Percentiles rank a stretch among this genome's conserved stretches.
These are phyloP conservation scores for Peromyscus californicus DNA, from an alignment of 2,113 vertebrate genomes.

Conservation along the genomic window DNA sequence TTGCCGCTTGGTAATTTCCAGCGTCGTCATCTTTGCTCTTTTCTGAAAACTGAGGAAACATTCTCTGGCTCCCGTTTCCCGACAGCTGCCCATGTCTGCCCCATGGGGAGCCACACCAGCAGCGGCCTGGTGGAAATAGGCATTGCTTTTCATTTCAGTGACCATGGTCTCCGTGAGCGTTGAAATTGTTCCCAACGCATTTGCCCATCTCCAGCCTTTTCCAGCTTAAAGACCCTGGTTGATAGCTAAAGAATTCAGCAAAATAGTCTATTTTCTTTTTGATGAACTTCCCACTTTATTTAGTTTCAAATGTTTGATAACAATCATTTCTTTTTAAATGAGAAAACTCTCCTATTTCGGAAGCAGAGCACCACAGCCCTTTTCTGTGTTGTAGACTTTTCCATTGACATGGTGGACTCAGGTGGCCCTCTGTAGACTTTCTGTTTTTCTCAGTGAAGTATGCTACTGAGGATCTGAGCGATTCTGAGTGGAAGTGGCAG, in stretches of 20 bases:
- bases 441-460: background rate
- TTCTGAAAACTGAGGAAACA: conserved; percentile 32
- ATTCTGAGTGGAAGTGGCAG: background rate
- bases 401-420: background rate
- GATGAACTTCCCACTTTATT: background rate
- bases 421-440: background rate
- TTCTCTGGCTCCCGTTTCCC: conserved; percentile 29
- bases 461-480: background rate
- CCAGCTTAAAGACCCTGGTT: background rate
- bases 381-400: background rate
- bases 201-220: background rate
- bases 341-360: background rate
- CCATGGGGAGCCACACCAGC: background rate
- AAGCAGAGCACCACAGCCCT: fast-evolving
- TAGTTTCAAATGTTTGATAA: background rate
- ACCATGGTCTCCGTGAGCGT: background rate
- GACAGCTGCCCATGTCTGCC: background rate
- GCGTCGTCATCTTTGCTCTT: conserved; percentile 5
- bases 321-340: background rate
- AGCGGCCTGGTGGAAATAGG: background rate
- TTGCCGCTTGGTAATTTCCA: background rate
- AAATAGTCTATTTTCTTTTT: background rate
- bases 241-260: background rate
- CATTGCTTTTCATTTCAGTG: background rate
- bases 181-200: background rate